Evolutionary conservation across 2,113 vertebrate genomes (phyloP), one percentile per base, ranked within the genome.

Genomic region (Nematolebias whitei): DNA sequence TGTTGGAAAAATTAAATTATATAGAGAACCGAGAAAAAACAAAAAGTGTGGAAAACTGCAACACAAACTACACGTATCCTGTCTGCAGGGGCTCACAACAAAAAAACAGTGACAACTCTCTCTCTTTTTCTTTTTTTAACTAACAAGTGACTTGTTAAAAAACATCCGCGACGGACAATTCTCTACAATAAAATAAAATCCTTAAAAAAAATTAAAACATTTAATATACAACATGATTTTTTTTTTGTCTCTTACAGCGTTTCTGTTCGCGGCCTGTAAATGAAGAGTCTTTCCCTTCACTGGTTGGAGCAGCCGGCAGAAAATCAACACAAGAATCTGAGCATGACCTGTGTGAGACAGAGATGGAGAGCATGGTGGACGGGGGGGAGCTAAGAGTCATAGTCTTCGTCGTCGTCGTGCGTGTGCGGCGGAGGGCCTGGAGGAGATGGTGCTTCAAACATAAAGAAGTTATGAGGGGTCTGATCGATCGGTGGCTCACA

Each of bases 301-400:
- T 62, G 68, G 45, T 55, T 12, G 38, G 68, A 35, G 84, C 80
- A 52, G 72, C 85, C 67, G 24, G 64, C 71, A 56, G 65, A 54
- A 72, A 58, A 76, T 71, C 75, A 85, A 89, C 78, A 77, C 59
- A 81, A 80, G 75, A 74, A 73, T 80, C 63, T 4, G 8, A 87
- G 85, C 83, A 69, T 62, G 78, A 87, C 45, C 60, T 43, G 55
- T 49, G 29, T 20, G 35, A 40, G 43, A n/a, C n/a, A n/a, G n/a
- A n/a, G n/a, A n/a, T n/a, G n/a, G n/a, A n/a, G n/a, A n/a, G n/a
- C n/a, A n/a, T n/a, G n/a, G 10, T 2, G 22, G 32, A 14, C n/a
- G 22, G 63, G 53, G 63, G 53, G 63, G 75, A 73, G 93, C 94
- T 96, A 96, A 87, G 94, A 96, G 85, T 96, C 95, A 76, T 96